These are phyloP conservation scores for Todiramphus chloris DNA, from an alignment of 2,113 vertebrate species.

Conservation along the genomic window DNA sequence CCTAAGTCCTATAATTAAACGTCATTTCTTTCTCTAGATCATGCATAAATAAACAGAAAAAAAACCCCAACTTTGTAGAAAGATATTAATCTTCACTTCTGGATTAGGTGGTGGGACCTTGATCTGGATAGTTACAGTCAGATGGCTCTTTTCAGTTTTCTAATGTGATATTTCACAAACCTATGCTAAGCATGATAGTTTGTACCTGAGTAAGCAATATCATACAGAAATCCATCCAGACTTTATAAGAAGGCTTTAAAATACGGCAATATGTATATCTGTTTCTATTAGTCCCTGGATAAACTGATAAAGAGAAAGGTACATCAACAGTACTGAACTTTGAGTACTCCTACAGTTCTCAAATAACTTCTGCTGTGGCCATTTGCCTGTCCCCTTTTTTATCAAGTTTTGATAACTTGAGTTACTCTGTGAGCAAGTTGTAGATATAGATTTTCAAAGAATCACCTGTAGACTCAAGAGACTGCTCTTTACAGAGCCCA, in stretches of 20 bases:
- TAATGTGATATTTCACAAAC: background rate
- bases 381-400: background rate
- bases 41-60: background rate
- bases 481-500: background rate
- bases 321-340: rapidly evolving
- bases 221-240: background rate
- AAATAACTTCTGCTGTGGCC: background rate
- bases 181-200: background rate
- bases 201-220: background rate
- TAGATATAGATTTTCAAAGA: background rate
- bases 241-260: background rate
- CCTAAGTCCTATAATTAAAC: background rate
- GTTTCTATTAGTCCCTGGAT: background rate
- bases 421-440: background rate
- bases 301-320: background rate
- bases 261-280: background rate
- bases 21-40: background rate
- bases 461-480: background rate
- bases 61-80: background rate
- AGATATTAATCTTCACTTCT: background rate
- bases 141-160: background rate
- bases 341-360: background rate
- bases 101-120: background rate
- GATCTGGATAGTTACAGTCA: background rate
- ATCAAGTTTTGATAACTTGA: background rate